Conservation (phyloP, 2,797 vertebrate genomes). For the Halcyon smyrnensis region DNA sequence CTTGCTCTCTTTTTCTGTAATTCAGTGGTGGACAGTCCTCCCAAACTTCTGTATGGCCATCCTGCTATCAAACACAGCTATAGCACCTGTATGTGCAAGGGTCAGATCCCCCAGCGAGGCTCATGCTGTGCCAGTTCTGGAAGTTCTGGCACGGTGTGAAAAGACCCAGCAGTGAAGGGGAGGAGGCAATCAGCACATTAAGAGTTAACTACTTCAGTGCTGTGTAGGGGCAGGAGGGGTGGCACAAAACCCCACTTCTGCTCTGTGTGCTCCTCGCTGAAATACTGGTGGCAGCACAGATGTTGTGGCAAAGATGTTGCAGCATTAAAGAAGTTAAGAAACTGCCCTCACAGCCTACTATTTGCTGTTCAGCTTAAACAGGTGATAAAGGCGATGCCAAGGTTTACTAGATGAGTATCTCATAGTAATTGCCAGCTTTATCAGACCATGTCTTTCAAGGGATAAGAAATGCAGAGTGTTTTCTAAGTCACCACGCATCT, state of each 20-base stretch:
- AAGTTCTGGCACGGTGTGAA: background rate
- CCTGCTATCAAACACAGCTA: background rate
- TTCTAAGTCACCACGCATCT: background rate
- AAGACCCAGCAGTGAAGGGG: background rate
- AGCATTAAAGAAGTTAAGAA: background rate
- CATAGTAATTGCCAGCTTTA: background rate
- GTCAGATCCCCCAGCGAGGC: background rate
- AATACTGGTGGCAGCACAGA: background rate
- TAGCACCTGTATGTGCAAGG: background rate
- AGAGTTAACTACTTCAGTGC: background rate
- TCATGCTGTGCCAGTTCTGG: background rate
- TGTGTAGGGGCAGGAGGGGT: accelerated
- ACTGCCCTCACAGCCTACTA: background rate
- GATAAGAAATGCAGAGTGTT: background rate
- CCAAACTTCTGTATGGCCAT: background rate
- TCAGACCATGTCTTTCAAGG: background rate
- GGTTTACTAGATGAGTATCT: background rate
- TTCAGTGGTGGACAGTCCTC: background rate
- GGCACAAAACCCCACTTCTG: background rate
- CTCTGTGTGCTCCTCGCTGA: background rate
- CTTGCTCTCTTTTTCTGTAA: background rate
- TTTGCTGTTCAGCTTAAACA: background rate
- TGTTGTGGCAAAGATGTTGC: background rate
- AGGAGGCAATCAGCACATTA: accelerated
- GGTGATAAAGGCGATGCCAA: accelerated